Conservation (phyloP, 2,888 invertebrate species). For the Steinernema carpocapsae region DNA sequence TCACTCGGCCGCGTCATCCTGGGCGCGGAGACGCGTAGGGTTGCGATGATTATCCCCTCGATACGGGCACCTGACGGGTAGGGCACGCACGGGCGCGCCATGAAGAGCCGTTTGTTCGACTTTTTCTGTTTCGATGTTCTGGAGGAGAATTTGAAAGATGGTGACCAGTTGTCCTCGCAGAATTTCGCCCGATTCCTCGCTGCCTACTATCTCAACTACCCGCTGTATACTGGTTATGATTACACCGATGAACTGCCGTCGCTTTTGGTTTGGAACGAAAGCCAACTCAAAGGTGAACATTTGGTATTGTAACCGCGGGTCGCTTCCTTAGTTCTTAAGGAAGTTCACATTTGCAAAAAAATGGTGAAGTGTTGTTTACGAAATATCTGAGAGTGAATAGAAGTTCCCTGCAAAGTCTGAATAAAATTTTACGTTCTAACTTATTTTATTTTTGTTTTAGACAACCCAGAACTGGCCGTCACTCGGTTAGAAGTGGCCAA, state of each 20-base stretch:
- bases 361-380: too few species aligned
- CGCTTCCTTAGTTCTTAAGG: not conserved
- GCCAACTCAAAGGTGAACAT: not conserved
- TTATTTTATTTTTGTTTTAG: not conserved
- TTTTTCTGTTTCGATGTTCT: slow-evolving; percentile 15
- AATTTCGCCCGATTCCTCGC: slow-evolving; percentile 32
- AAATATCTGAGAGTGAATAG: too few species aligned
- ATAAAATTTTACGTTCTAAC: not conserved
- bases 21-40: not conserved
- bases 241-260: slow-evolving; percentile 2
- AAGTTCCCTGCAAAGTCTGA: not conserved
- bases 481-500: slow-evolving; percentile 16
- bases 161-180: slow-evolving; percentile 18
- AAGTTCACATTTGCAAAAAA: not conserved
- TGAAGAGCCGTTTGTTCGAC: slow-evolving; percentile 21
- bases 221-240: slow-evolving; percentile 2
- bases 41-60: not conserved
- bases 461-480: not conserved
- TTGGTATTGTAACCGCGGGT: not conserved
- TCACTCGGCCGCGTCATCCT: slow-evolving; percentile 3
- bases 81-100: not conserved
- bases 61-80: slow-evolving; percentile 11
- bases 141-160: slow-evolving; percentile 4
- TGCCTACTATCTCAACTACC: slow-evolving; percentile 17
- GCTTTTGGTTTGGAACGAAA: not conserved